These are phyloP conservation scores for Teinopalpus imperialis DNA, from an alignment of 2,888 invertebrate genomes.

Conservation along the genomic window DNA sequence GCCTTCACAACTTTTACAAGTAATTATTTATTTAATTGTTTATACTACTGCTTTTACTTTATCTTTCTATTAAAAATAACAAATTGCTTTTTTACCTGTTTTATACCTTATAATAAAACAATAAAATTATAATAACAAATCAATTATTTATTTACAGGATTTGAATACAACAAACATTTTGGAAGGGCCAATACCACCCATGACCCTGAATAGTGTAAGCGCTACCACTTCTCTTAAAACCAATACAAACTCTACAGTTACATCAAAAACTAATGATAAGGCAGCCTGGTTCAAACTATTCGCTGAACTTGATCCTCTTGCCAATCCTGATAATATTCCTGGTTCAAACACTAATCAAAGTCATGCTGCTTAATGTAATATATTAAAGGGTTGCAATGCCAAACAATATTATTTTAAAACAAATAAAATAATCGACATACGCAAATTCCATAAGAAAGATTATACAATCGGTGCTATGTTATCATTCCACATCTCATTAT, in stretches of 20 bases:
- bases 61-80: too few species aligned
- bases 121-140: neutral
- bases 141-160: conserved; percentile 48
- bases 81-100: too few species aligned
- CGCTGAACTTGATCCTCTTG: conserved; percentile 95
- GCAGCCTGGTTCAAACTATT: conserved; percentile 93
- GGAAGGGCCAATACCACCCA: conserved; percentile 47
- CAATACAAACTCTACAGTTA: conserved; percentile 40
- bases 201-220: conserved; percentile 25
- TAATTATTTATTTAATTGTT: conserved; percentile 36
- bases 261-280: conserved; percentile 79
- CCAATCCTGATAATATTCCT: conserved; percentile 87
- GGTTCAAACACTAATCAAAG: conserved; percentile 72
- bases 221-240: conserved; percentile 30
- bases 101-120: too few species aligned
- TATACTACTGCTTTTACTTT: too few species aligned
- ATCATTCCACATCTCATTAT: neutral
- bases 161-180: conserved; percentile 43
- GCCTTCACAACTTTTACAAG: conserved; percentile 77
- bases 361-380: conserved; percentile 65
- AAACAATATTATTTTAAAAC: neutral
- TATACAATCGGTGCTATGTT: neutral
- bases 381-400: conserved; percentile 9
- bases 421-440: too few species aligned
- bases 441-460: too few species aligned